Evolutionary conservation across 2,113 vertebrate species (phyloP), one percentile per base, ranked within the genome.

Genomic region (Tragulus kanchil): DNA sequence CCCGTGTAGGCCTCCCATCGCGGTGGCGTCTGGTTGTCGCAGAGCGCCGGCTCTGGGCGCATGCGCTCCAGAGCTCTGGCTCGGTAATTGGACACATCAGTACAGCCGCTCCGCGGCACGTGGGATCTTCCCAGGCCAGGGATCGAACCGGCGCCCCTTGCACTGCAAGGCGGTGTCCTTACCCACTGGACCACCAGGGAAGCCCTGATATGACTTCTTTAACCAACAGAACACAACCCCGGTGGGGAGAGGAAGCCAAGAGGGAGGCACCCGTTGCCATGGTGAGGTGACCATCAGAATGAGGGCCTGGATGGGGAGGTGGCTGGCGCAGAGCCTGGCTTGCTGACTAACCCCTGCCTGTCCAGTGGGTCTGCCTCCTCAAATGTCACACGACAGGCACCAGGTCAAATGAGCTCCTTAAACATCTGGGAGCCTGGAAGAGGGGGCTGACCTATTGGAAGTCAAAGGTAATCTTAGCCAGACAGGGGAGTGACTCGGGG

Each of bases 351-450:
- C 6, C 25, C 45, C 31, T 45, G 61, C 75, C 83, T 84, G 89
- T 84, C 84, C 56, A 95, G 86, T 61, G 50, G n/a, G 3, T 75
- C 31, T n/a, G 42, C 90, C 78, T 77, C 52, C 65, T 50, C 42
- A 83, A 19, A 52, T 64, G 73, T 86, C 64, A 36, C 21, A 28
- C 58, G 1, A 15, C 9, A 15, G 69, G n/a, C 25, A 52, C 31
- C 54, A 65, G 26, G 67, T 17, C 8, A 4, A n/a, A n/a, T 73
- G 77, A 95, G 28, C 56, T 83, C n/a, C 62, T 21, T 56, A 92
- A 67, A 36, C 58, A 28, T 26, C n/a, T 79, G 56, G 23, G 16
- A 83, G 15, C 13, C 45, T 26, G 3, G 54, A 71, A 87, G 17
- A 4, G 36, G 11, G 8, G 11, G 42, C 31, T 78, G 54, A 42